These are phyloP conservation scores for Papilio dardanus DNA, from an alignment of 1,140 invertebrate genomes.

Conservation along the genomic window DNA sequence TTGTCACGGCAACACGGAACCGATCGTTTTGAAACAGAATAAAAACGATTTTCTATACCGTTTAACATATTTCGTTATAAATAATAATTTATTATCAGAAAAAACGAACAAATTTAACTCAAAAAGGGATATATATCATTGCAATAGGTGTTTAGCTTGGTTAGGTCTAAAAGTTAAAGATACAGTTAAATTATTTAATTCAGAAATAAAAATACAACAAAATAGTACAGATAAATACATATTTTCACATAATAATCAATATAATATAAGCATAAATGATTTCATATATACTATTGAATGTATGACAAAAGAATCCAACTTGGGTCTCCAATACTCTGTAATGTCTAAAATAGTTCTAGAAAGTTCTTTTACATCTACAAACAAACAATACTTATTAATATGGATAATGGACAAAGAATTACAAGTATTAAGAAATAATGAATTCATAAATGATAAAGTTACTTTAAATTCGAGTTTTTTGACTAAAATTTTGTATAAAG, in stretches of 20 bases:
- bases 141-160: conserved; percentile 82
- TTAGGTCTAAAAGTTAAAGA: conserved; percentile 76
- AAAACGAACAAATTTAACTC: conserved; percentile 73
- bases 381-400: conserved; percentile 79
- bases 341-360: conserved; percentile 80
- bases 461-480: conserved; percentile 65
- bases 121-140: conserved; percentile 77
- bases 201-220: conserved; percentile 67
- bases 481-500: conserved; percentile 81
- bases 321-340: conserved; percentile 76
- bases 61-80: conserved; percentile 79
- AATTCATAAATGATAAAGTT: conserved; percentile 61
- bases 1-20: conserved; percentile 47
- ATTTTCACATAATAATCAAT: conserved; percentile 55
- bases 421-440: conserved; percentile 69
- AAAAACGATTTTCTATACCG: conserved; percentile 80
- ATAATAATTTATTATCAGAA: conserved; percentile 64
- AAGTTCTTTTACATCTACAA: conserved; percentile 61
- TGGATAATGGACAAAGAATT: conserved; percentile 84
- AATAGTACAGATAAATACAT: conserved; percentile 53
- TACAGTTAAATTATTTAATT: conserved; percentile 76
- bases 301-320: conserved; percentile 75
- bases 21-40: conserved; percentile 68
- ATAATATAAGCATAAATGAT: conserved; percentile 69
- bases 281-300: conserved; percentile 79